phyloP scores from a whole-genome alignment of 2,888 invertebrate species.

The Cryptocephalus primarius region DNA sequence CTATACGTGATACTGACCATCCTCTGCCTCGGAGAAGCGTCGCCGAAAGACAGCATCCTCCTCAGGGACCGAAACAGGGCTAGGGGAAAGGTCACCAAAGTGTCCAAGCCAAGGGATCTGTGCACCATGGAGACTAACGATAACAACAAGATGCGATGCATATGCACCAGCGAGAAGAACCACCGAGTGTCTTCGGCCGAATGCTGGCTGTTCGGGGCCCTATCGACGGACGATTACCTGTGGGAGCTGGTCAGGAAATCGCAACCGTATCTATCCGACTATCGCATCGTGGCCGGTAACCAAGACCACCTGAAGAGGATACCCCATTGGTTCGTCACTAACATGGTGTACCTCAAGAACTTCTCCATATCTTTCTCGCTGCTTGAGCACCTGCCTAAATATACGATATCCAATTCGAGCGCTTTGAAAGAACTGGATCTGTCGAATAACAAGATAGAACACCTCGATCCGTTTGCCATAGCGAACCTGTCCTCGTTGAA shows the following conservation, averaged over 20 bases:
- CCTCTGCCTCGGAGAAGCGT: slow-evolving; percentile 8
- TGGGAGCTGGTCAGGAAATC: slow-evolving; percentile 62
- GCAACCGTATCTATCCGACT: slow-evolving; percentile 57
- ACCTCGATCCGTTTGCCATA: slow-evolving; percentile 57
- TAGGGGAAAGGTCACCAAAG: slow-evolving; percentile 5
- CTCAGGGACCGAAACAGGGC: slow-evolving; percentile 6
- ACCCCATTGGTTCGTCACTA: slow-evolving; percentile 44
- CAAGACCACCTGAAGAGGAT: slow-evolving; percentile 59
- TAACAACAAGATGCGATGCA: slow-evolving; percentile 41
- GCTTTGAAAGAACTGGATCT: slow-evolving; percentile 55
- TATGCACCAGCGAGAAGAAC: slow-evolving; percentile 48
- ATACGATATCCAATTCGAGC: slow-evolving; percentile 64
- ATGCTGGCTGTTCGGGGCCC: slow-evolving; percentile 62
- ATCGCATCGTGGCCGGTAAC: slow-evolving; percentile 61
- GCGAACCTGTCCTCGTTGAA: slow-evolving; percentile 60
- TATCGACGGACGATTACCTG: slow-evolving; percentile 54
- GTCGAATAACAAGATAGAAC: slow-evolving; percentile 58
- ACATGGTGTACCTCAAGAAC: slow-evolving; percentile 50
- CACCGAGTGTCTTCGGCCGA: slow-evolving; percentile 58
- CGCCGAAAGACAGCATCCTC: slow-evolving; percentile 6
- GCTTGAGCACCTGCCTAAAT: slow-evolving; percentile 56
- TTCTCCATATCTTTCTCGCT: slow-evolving; percentile 63
- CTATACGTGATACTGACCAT: slow-evolving; percentile 7
- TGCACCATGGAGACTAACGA: slow-evolving; percentile 10
- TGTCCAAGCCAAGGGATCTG: slow-evolving; percentile 7